A percentile compares a stretch with the other conserved stretches of the same genome.
Evolutionary conservation across 2,797 vertebrate genomes (phyloP).

Genomic region (Clarias pachynema): DNA sequence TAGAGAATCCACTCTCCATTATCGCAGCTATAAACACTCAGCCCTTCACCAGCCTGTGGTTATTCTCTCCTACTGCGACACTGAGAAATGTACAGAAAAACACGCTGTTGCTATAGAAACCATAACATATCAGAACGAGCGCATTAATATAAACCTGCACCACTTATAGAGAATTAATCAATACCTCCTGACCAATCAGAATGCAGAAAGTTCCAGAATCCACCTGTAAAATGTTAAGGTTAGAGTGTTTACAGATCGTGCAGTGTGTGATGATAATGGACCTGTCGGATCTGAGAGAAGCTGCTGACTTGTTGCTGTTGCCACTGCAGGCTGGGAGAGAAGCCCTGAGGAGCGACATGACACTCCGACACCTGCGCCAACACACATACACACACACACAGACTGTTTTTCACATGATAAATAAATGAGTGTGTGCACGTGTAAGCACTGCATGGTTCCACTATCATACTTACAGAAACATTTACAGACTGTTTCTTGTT

Average conservation of each 20-base stretch:
- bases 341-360: slow-evolving; percentile 88
- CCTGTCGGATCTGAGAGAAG: slow-evolving; percentile 92
- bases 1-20: neutral
- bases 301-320: slow-evolving; percentile 89
- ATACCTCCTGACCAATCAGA: neutral
- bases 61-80: neutral
- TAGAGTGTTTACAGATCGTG: neutral
- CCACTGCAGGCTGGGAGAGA: slow-evolving; percentile 88
- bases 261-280: slow-evolving; percentile 55
- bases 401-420: neutral
- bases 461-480: slow-evolving; percentile 81
- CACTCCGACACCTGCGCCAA: slow-evolving; percentile 84
- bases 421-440: neutral
- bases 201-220: neutral
- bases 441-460: neutral
- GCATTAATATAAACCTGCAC: neutral
- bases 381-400: neutral
- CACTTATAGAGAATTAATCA: neutral
- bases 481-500: slow-evolving; percentile 89
- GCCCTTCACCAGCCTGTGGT: neutral
- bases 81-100: neutral
- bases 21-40: neutral
- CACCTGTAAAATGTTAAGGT: neutral
- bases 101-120: neutral
- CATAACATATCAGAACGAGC: neutral